Base-by-base conservation (phyloP, 1,140 invertebrate genomes). In the Dryas iulia region DNA sequence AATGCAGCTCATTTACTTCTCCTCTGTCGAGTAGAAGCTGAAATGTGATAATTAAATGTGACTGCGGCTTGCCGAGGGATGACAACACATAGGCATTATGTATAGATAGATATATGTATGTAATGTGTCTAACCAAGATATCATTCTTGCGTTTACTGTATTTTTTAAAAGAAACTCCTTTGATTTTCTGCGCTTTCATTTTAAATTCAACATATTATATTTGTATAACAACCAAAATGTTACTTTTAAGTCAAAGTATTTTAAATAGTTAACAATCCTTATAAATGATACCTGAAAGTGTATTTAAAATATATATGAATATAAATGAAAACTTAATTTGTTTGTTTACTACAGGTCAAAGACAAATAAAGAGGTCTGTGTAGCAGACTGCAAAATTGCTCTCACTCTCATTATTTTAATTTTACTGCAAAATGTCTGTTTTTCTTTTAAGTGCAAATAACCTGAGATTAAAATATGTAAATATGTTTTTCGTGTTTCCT, bases 1-100 rank as follows among this genome's bases (percentile, higher is more conserved):
- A 57, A 53, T 54, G 26, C 31, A 39, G 31, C 31, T 66, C 56
- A 52, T 59, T 66, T 56, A 66, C 2, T 2, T 28, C 26, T 33
- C 24, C 25, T 31, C 54, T 21, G 61, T 56, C 61, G 56, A 52
- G 18, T 62, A 54, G 31, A 63, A n/a, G 26, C 26, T 33, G 26
- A 39, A 25, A 59, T 66, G 33, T 57, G 24, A 57, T 66, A 66
- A 66, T 66, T 66, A 66, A 66, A 53, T 52, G 35, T 39, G 56
- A 52, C 33, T 66, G 35, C 56, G 25, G 33, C 57, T 59, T 66
- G 57, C 47, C 35, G 56, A 23, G 25, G 35, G 64, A 52, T 52
- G 57, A 66, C 59, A 56, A 56, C 18, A 28, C 26, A 28, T 28
- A 28, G 26, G 26, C 6, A 6, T 28, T 6, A 28, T 28, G 26